phyloP scores from a whole-genome alignment of 2,797 vertebrate genomes.

The Pipistrellus nathusii region DNA sequence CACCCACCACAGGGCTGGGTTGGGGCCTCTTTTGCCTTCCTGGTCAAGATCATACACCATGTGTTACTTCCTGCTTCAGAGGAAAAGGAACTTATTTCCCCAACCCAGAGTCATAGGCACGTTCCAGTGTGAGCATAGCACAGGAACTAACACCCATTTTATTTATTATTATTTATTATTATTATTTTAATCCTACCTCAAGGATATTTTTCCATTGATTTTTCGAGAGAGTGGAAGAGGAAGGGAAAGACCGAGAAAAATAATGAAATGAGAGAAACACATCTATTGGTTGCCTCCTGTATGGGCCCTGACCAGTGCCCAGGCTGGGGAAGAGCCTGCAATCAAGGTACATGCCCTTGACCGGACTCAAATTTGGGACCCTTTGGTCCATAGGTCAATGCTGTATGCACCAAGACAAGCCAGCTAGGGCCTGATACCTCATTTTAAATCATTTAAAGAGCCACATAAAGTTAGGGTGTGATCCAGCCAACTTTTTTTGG shows the following conservation, averaged over 20 bases:
- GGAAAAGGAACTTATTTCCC: not conserved
- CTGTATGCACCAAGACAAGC: no score
- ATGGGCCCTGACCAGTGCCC: no score
- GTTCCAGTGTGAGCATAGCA: not conserved
- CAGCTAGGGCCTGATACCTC: not conserved
- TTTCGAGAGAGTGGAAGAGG: no score
- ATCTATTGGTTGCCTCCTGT: no score
- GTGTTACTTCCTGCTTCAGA: conserved; percentile 12
- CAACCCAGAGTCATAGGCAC: not conserved
- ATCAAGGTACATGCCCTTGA: no score
- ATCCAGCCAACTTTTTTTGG: not conserved
- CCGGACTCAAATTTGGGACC: no score
- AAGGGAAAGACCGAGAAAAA: no score
- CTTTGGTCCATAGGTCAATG: no score
- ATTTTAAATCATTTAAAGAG: not conserved
- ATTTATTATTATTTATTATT: not conserved
- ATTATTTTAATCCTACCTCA: no score
- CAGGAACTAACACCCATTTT: not conserved
- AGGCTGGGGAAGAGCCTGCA: no score
- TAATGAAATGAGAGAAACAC: no score
- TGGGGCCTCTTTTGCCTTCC: conserved; percentile 82
- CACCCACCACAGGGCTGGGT: conserved; percentile 92
- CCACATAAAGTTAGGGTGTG: not conserved
- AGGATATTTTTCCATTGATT: no score
- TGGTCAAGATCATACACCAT: conserved; percentile 65